A percentile compares a stretch with the other conserved stretches of the same genome.
Conservation (phyloP, 2,113 vertebrate species). For the Setophaga kirtlandii region DNA sequence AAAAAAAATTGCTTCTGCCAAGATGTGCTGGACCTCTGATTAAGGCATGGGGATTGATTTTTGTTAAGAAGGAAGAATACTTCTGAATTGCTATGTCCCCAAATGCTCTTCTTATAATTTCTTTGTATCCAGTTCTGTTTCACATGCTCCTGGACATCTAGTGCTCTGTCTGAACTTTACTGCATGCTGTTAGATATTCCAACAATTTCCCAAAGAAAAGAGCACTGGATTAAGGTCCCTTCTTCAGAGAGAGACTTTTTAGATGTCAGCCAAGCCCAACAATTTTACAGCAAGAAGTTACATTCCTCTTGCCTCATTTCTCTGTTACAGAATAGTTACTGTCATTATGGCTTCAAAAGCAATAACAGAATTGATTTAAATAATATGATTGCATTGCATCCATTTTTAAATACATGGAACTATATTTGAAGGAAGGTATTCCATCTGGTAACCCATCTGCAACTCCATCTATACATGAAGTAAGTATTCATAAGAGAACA, state of each 20-base stretch:
- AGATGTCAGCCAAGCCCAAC: neutral
- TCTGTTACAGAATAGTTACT: slow-evolving; percentile 20
- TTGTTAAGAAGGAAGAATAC: neutral
- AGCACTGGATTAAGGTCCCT: neutral
- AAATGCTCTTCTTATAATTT: neutral
- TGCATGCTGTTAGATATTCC: neutral
- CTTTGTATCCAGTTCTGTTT: neutral
- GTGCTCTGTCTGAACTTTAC: neutral
- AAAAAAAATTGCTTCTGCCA: neutral
- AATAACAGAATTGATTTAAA: slow-evolving; percentile 55
- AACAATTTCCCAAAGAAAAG: neutral
- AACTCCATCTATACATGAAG: slow-evolving; percentile 26
- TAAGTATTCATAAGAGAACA: slow-evolving; percentile 62
- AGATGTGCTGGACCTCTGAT: neutral
- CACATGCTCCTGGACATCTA: neutral
- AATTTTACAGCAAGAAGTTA: neutral
- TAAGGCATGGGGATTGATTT: neutral
- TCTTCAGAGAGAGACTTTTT: neutral
- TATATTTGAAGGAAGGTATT: slow-evolving; percentile 47
- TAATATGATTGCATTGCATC: slow-evolving; percentile 22
- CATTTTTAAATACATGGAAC: slow-evolving; percentile 25
- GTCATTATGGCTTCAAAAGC: slow-evolving; percentile 39
- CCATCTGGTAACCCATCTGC: slow-evolving; percentile 69
- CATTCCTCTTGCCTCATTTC: neutral
- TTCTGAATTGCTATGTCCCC: neutral